Evolutionary conservation across 2,113 vertebrate genomes (phyloP), one percentile per base, ranked within the genome.

Genomic region (Amia ocellicauda): DNA sequence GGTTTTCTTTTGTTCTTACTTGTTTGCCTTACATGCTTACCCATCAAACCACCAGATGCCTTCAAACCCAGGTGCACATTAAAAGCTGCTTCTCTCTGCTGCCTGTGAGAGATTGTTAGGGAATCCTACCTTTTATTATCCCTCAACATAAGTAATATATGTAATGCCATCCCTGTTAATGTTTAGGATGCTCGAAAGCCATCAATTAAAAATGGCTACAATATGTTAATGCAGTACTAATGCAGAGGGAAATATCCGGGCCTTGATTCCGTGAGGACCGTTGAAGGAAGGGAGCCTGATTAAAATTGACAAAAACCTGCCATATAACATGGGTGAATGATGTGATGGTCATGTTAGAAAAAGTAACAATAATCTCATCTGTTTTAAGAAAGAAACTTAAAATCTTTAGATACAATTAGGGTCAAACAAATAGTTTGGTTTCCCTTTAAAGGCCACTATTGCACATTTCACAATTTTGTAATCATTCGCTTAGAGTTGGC

Each of bases 101-200:
- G 17, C 3, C 26, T 23, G 17, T 75, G 79, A 84, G 78, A 78
- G 77, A 72, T 61, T 73, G 74, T 68, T 27, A 43, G 67, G 76
- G 80, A 78, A 82, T 69, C 63, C 60, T 49, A 27, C 71, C 74
- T 73, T 63, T 64, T 66, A 62, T 61, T 62, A 57, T 73, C 78
- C 69, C 80, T 73, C 36, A 64, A 3, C 69, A 52, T 73, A 78
- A 85, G 83, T 81, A 80, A 83, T 78, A 78, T 72, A 85, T 79
- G 74, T n/a, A 70, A 67, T 76, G 69, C 77, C 80, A 79, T 79
- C 76, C 70, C 79, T 80, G 80, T 72, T 85, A 80, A 83, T 84
- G 82, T 74, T 74, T 80, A 80, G 83, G 74, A 81, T 83, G 77
- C 78, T 78, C 73, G 75, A 77, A 63, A 83, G 77, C 82, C 78